Evolutionary conservation across 2,888 invertebrate species (phyloP).

Genomic region (Lithophane semibrunnea): DNA sequence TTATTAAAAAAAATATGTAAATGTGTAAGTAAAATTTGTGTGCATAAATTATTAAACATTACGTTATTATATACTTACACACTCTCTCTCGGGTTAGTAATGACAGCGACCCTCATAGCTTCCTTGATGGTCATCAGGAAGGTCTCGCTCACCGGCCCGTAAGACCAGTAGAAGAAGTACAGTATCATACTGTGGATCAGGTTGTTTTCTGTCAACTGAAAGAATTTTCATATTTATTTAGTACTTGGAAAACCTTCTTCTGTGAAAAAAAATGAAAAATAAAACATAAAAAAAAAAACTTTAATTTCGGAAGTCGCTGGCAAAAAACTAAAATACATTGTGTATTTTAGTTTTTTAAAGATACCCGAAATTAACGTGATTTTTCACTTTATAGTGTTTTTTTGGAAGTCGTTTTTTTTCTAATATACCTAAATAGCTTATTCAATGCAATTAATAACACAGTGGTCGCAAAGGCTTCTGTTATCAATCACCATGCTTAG

Average conservation of each 20-base stretch:
- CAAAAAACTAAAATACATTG: no score
- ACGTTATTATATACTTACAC: constrained; percentile 84
- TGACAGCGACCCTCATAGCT: constrained; percentile 91
- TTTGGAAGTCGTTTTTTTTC: no score
- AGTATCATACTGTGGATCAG: constrained; percentile 91
- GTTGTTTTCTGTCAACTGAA: constrained; percentile 88
- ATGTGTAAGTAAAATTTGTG: no score
- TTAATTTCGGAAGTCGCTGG: no score
- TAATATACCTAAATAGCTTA: no score
- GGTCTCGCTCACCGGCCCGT: constrained; percentile 85
- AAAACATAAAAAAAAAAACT: no score
- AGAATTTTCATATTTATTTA: neutral
- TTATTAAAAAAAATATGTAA: no score
- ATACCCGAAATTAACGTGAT: no score
- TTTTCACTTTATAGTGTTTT: no score
- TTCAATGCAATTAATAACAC: neutral
- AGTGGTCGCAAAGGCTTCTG: neutral
- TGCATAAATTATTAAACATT: no score
- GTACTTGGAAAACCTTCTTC: neutral
- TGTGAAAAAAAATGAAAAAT: no score
- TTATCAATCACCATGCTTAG: neutral
- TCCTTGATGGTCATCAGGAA: constrained; percentile 89
- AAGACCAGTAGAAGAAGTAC: constrained; percentile 93
- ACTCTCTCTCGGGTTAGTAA: constrained; percentile 91
- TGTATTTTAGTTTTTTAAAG: no score